Conservation (phyloP, 2,888 invertebrate genomes). For the Lasioglossum pauxillum region DNA sequence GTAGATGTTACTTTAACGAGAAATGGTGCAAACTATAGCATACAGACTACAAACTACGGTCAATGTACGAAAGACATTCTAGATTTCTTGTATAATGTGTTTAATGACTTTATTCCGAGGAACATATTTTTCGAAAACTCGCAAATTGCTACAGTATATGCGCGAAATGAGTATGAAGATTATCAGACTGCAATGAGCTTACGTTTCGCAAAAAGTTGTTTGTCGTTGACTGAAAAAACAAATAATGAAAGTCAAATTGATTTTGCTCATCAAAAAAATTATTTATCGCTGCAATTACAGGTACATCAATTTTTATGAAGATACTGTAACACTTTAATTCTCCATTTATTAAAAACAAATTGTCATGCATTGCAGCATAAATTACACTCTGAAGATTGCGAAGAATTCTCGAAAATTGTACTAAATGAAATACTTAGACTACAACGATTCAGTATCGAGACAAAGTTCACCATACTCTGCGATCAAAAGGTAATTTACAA, state of each 20-base stretch:
- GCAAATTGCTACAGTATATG: conserved; percentile 35
- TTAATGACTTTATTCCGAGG: conserved; percentile 21
- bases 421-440: conserved; percentile 60
- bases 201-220: neutral
- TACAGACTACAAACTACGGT: conserved; percentile 43
- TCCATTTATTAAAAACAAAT: neutral
- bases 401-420: conserved; percentile 60
- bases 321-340: neutral
- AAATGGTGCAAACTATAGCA: conserved; percentile 12
- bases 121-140: neutral
- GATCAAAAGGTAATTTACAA: conserved; percentile 61
- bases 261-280: conserved; percentile 51
- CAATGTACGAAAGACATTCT: conserved; percentile 26
- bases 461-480: conserved; percentile 70
- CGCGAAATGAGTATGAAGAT: conserved; percentile 12
- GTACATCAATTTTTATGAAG: conserved; percentile 38
- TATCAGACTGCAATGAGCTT: conserved; percentile 30
- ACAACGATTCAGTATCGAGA: conserved; percentile 48
- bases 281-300: conserved; percentile 58
- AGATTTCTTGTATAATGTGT: conserved; percentile 38
- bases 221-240: conserved; percentile 11
- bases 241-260: conserved; percentile 11
- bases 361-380: conserved; percentile 68
- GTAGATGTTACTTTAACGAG: conserved; percentile 38
- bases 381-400: conserved; percentile 45